Conservation (phyloP, 1,140 invertebrate genomes). For the Leucophenga varia region DNA sequence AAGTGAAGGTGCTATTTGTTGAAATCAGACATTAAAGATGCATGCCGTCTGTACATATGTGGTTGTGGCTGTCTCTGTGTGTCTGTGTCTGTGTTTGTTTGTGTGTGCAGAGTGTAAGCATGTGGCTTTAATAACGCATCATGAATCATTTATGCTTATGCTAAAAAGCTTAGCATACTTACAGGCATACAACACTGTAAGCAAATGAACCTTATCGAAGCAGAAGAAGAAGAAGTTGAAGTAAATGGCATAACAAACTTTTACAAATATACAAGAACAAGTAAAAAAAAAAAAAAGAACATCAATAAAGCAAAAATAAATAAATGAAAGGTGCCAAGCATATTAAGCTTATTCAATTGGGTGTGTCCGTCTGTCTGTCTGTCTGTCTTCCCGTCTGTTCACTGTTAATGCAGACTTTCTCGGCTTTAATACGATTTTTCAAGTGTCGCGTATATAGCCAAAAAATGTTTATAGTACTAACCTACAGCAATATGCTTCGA, state of each 20-base stretch:
- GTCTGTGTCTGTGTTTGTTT: conserved; percentile 3
- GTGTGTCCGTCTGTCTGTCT: conserved; percentile 13
- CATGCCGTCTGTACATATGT: no score
- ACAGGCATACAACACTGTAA: background rate
- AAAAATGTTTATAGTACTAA: conserved; percentile 5
- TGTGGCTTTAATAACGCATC: no score
- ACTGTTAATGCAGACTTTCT: background rate
- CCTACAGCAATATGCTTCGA: no score
- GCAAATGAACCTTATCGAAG: background rate
- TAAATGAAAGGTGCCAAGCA: conserved; percentile 3
- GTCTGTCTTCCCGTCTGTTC: no score
- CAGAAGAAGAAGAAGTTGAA: no score
- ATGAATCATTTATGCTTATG: no score
- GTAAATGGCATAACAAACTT: no score
- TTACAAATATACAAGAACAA: background rate
- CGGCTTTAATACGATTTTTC: no score
- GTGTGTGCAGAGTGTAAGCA: background rate
- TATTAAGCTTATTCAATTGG: conserved; percentile 14
- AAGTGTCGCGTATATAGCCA: no score
- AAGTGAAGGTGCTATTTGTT: background rate
- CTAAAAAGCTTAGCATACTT: conserved; percentile 1
- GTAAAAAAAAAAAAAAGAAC: background rate
- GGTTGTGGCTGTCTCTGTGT: no score
- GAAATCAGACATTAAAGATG: conserved; percentile 6
- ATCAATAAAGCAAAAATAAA: conserved; percentile 2